Evolutionary conservation across 2,113 vertebrate species (phyloP), one percentile per base, ranked within the genome.

Genomic region (Halichoeres trimaculatus): DNA sequence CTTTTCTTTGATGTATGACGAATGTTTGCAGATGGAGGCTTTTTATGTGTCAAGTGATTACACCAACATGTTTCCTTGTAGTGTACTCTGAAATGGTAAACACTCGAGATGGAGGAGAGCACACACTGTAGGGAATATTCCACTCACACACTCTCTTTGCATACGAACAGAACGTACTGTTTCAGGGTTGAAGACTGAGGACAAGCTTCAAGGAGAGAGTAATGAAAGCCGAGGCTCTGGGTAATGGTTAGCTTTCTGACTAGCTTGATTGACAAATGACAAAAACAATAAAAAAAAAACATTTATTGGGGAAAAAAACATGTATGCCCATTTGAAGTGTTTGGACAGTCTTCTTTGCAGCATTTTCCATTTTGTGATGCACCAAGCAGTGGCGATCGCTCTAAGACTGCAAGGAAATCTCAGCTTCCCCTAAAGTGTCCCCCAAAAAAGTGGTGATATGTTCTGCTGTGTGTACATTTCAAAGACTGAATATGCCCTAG

Each of bases 1-100:
- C 53, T 30, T 54, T 60, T 41, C 71, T 63, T 41, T 74, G 36
- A 65, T 74, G 35, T 24, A 9, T 20, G 62, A 70, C 66, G 66
- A 67, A 17, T 76, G 56, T 74, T 68, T 60, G 40, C 47, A 66
- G 54, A 53, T 34, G 16, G 30, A 23, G 4, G 51, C 51, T 76
- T 78, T 70, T 50, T 51, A 16, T 38, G 61, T 66, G 24, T 65
- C 68, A 71, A 13, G 9, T 19, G 45, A 56, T 43, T 24, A 6
- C 43, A 60, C 35, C 17, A 19, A 53, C 8, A 24, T 73, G 74
- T 76, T 56, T 35, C 38, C 34, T 74, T 30, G 10, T 26, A 65
- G 67, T 74, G 41, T 34, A 72, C 41, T 14, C 17, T 2, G 8
- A 55, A 66, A 19, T 50, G 11, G 26, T 70, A 43, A 68, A 78